These are phyloP conservation scores for Elgaria multicarinata DNA, from an alignment of 2,113 vertebrate species.

Conservation along the genomic window DNA sequence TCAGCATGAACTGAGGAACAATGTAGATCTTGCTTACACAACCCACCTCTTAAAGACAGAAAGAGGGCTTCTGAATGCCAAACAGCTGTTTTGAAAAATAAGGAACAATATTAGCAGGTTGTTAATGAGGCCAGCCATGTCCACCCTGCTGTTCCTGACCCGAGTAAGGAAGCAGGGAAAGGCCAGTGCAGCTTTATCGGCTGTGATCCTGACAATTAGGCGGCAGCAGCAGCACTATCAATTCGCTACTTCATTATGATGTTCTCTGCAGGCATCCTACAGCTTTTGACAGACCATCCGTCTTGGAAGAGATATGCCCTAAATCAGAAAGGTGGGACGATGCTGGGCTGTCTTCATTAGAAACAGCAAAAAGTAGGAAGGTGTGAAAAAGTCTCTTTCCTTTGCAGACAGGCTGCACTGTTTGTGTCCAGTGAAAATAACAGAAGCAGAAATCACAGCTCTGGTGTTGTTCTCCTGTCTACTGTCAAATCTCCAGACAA, in stretches of 20 bases:
- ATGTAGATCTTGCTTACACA: background rate
- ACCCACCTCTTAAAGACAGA: slow-evolving; percentile 86
- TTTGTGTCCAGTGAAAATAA: slow-evolving; percentile 49
- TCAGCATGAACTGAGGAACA: slow-evolving; percentile 43
- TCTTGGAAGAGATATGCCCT: slow-evolving; percentile 43
- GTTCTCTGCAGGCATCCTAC: slow-evolving; percentile 63
- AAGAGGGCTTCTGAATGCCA: slow-evolving; percentile 76
- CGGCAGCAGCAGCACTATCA: slow-evolving; percentile 56
- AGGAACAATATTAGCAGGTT: slow-evolving; percentile 79
- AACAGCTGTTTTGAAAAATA: slow-evolving; percentile 78
- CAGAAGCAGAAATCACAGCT: slow-evolving; percentile 45
- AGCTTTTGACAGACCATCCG: slow-evolving; percentile 66
- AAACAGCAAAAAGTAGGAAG: slow-evolving; percentile 39
- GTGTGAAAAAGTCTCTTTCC: slow-evolving; percentile 7
- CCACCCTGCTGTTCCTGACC: slow-evolving; percentile 67
- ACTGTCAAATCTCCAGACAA: slow-evolving; percentile 52
- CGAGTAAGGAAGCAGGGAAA: slow-evolving; percentile 60
- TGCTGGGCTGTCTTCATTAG: slow-evolving; percentile 42
- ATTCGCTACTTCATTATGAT: slow-evolving; percentile 75
- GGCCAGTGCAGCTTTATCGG: slow-evolving; percentile 50
- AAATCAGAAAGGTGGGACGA: slow-evolving; percentile 55
- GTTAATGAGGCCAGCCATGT: slow-evolving; percentile 81
- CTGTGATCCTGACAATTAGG: slow-evolving; percentile 65
- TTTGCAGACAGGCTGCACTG: slow-evolving; percentile 22
- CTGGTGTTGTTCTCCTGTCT: slow-evolving; percentile 27